phyloP scores from a whole-genome alignment of 2,113 vertebrate genomes.

The Callorhinus ursinus region DNA sequence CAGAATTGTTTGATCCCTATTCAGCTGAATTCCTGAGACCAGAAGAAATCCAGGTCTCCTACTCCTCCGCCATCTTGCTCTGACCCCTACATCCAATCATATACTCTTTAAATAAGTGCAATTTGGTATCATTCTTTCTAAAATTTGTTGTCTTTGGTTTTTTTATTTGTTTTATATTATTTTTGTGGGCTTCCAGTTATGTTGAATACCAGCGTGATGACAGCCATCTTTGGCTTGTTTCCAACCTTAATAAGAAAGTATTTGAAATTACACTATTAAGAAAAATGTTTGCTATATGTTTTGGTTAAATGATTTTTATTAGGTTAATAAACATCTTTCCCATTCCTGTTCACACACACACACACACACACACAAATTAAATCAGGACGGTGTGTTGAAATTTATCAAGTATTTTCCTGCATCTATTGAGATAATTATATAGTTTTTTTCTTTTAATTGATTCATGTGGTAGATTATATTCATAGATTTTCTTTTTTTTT shows the following conservation, averaged over 20 bases:
- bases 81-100: no score
- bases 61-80: no score
- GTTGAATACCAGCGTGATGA: neutral
- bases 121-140: neutral
- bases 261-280: neutral
- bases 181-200: neutral
- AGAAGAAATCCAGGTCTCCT: no score
- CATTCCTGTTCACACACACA: neutral
- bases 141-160: neutral
- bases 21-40: no score
- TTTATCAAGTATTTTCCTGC: slow-evolving; percentile 4
- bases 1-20: no score
- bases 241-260: neutral
- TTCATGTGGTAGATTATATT: neutral
- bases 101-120: neutral
- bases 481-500: neutral
- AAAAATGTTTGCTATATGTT: neutral
- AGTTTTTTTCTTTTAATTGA: neutral
- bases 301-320: neutral
- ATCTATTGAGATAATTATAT: neutral
- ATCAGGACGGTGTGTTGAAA: neutral
- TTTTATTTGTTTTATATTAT: neutral
- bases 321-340: neutral
- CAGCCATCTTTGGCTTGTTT: neutral
- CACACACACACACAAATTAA: neutral